Evolutionary conservation across 2,888 invertebrate genomes (phyloP).

Genomic region (Drosophila hamatofila): DNA sequence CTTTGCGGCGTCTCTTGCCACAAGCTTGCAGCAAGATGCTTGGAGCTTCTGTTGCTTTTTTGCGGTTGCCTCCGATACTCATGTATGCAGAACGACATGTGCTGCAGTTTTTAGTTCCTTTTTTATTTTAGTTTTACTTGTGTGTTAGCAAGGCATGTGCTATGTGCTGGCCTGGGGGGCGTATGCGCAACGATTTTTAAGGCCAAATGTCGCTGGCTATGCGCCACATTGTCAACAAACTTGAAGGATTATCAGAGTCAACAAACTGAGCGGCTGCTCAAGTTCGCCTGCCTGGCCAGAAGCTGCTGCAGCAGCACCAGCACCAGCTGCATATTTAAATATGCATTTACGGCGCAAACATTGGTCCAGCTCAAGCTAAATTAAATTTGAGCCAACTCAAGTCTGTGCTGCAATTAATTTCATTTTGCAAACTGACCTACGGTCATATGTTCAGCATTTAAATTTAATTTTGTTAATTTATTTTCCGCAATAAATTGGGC

Average conservation of each 20-base stretch:
- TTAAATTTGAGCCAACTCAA: conserved; percentile 56
- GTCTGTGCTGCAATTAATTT: conserved; percentile 68
- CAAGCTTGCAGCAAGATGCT: conserved; percentile 36
- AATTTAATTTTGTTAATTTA: conserved; percentile 81
- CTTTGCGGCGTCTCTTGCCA: conserved; percentile 62
- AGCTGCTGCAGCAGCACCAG: conserved; percentile 39
- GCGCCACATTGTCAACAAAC: conserved; percentile 78
- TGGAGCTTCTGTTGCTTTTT: conserved; percentile 32
- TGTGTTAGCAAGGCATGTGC: conserved; percentile 35
- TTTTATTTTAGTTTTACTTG: conserved; percentile 22
- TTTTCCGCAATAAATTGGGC: conserved; percentile 75
- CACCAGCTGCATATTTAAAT: conserved; percentile 57
- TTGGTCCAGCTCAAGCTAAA: conserved; percentile 61
- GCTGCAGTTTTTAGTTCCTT: conserved; percentile 33
- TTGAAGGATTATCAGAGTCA: conserved; percentile 82
- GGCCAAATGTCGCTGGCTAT: conserved; percentile 55
- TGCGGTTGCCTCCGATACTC: conserved; percentile 39
- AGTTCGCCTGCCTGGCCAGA: conserved; percentile 48
- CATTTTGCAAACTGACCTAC: conserved; percentile 59
- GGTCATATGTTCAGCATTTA: conserved; percentile 67
- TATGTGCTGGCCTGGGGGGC: conserved; percentile 42
- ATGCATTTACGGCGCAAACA: conserved; percentile 65
- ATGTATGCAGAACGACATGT: conserved; percentile 31
- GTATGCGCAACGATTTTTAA: conserved; percentile 67
- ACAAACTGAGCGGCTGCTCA: conserved; percentile 62